Base-by-base conservation (phyloP, 2,888 invertebrate genomes). In the Xiphydria camelus region DNA sequence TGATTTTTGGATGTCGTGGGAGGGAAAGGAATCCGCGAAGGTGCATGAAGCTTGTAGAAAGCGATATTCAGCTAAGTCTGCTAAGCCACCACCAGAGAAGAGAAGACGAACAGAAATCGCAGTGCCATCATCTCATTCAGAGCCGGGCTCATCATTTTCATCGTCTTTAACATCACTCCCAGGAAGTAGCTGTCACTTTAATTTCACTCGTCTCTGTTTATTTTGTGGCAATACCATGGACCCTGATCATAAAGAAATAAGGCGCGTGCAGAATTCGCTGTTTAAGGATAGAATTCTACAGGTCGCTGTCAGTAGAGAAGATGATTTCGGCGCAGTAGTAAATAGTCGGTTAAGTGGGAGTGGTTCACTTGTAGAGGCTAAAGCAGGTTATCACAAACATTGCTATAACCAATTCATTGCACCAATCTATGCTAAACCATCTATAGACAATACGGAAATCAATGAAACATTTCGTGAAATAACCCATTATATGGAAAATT, bases 171-270 rank as follows among this genome's bases (percentile, higher is more conserved):
- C n/a, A n/a, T n/a, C n/a, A n/a, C n/a, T n/a, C n/a, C n/a, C n/a
- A n/a, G n/a, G n/a, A n/a, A 19, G 4, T 29, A 9, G 17, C 32
- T 4, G 15, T 35, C 25, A 41, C 18, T 41, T 41, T 4, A 17
- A 41, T 34, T 41, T 41, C 19, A 23, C 9, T 5, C 22, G 35
- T 23, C 20, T 41, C 7, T 41, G 41, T 25, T 41, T 41, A 9
- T 5, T 41, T 35, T 41, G 41, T 35, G 34, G 25, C 23, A 35
- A 35, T 2, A 7, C 4, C 10, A 12, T 35, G 14, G 35, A 41
- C 23, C 23, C 34, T 5, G 14, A 25, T 20, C 34, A 41, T 26
- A 34, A 33, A 17, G 34, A 41, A 18, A 34, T 41, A 6, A 22
- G 14, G 5, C 41, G 6, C 7, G 41, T 35, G 17, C 21, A 35